Evolutionary conservation across 2,888 invertebrate species (phyloP).

Genomic region (Invenusta paracnida): DNA sequence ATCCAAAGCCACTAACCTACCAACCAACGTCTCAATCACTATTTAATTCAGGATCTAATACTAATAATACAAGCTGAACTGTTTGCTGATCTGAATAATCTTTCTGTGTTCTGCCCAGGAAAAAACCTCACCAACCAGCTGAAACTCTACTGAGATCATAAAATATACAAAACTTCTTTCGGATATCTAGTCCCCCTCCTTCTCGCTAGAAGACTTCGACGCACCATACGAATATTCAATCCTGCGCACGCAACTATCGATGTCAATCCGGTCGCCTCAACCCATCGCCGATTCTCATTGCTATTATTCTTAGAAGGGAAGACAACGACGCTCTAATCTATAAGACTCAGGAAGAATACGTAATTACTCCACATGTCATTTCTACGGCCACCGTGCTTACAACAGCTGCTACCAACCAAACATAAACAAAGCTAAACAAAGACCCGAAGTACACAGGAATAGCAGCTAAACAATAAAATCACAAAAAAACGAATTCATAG

Average conservation of each 20-base stretch:
- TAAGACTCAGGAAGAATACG: background rate
- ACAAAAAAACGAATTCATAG: background rate
- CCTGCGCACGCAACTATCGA: background rate
- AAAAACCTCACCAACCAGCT: background rate
- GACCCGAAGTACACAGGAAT: background rate
- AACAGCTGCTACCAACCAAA: background rate
- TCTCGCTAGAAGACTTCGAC: conserved; percentile 19
- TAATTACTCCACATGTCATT: background rate
- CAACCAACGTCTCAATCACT: background rate
- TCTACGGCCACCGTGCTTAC: background rate
- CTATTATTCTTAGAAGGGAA: background rate
- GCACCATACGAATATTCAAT: background rate
- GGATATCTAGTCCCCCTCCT: conserved; percentile 1
- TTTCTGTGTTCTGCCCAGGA: conserved; percentile 21
- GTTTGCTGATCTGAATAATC: conserved; percentile 1
- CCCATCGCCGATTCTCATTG: background rate
- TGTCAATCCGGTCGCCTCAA: background rate
- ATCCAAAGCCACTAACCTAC: background rate
- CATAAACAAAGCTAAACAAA: background rate
- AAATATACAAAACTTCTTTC: conserved; percentile 8
- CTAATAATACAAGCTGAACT: conserved; percentile 17
- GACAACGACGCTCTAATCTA: background rate
- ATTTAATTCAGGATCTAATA: background rate
- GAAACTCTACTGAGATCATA: background rate
- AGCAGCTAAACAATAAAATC: background rate